Base-by-base conservation (phyloP, 2,797 vertebrate species). In the Hypotaenidia philippensis region DNA sequence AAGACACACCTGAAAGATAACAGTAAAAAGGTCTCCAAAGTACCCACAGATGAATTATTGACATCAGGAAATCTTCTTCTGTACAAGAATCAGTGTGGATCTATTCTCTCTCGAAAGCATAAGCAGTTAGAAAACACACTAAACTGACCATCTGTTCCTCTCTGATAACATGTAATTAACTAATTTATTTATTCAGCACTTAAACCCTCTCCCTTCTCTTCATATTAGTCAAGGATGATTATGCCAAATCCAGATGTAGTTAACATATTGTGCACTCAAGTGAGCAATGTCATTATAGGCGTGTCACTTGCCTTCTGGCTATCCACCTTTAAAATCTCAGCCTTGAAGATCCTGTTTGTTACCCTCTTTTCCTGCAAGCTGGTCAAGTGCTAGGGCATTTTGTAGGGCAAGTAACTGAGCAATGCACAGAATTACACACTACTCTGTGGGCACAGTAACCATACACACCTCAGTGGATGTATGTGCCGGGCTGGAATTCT, bases 121-220 rank as follows among this genome's bases (percentile, higher is more conserved):
- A 93, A 96, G 92, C 90, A 96, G 38, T 57, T 92, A 86, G 85
- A 88, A 96, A 96, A 85, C 71, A 77, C 71, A 76, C 85, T 97
- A 89, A 96, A 93, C 89, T 97, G 96, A 96, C 97, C 97, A 98
- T 97, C 96, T 97, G 96, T 93, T 97, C 93, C 89, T 95, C 95
- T 96, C 92, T 50, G 79, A 97, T 96, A 97, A 97, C 90, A 91
- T 77, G 78, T 96, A 97, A 97, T 97, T 95, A 97, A 97, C 87
- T 96, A 93, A 97, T 97, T 96, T 97, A 97, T 97, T 98, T 97
- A 96, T 96, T 97, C 96, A 94, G 69, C 89, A 95, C 95, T 96
- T 95, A 93, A 97, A 83, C 66, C 59, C 53, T 93, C 49, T 97
- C 91, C 76, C 66, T 71, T 93, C 60, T 91, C 71, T 81, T 96